Evolutionary conservation across 2,797 vertebrate genomes (phyloP).

Genomic region (Rhabdophis nuchalis): DNA sequence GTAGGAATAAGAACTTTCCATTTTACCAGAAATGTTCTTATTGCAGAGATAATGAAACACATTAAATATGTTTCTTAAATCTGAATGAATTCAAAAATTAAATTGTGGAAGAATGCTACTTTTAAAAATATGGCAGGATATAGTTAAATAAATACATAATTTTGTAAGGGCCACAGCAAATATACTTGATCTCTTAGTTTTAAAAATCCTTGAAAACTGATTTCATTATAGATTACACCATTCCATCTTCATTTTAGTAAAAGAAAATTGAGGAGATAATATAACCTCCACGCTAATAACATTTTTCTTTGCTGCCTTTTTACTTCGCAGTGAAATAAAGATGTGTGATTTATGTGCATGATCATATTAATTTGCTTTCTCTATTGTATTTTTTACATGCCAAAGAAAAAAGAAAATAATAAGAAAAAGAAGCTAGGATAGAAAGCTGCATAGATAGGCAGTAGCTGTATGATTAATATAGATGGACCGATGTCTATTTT

Average conservation of each 20-base stretch:
- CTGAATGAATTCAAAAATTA: background rate
- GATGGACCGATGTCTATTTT: background rate
- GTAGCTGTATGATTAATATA: background rate
- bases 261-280: background rate
- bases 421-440: background rate
- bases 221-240: background rate
- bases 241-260: background rate
- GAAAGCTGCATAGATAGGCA: background rate
- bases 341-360: background rate
- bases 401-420: background rate
- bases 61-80: background rate
- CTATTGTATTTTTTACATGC: background rate
- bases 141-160: background rate
- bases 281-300: background rate
- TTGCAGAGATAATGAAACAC: conserved; percentile 12
- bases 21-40: background rate
- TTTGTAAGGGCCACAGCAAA: background rate
- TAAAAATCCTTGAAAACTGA: background rate
- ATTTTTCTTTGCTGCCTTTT: background rate
- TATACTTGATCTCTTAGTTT: background rate
- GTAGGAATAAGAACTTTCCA: background rate
- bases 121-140: background rate
- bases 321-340: background rate
- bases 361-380: background rate
- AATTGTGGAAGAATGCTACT: background rate